These are phyloP conservation scores for Apeira syringaria DNA, from an alignment of 2,888 invertebrate species.

Conservation along the genomic window DNA sequence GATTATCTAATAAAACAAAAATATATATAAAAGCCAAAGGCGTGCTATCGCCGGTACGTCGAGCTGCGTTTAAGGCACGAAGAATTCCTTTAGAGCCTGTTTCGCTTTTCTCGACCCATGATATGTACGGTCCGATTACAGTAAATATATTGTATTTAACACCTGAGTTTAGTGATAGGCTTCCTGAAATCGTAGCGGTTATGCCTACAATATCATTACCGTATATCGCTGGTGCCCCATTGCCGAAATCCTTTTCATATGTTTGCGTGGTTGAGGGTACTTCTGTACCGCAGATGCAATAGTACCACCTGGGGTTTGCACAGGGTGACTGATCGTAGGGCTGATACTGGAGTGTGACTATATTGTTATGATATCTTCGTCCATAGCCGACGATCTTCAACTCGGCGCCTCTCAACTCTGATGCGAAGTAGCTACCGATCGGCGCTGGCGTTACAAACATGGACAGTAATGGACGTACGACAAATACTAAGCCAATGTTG, in stretches of 20 bases:
- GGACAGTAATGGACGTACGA: slow-evolving; percentile 41
- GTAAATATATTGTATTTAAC: slow-evolving; percentile 61
- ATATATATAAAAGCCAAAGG: background rate
- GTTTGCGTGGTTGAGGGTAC: slow-evolving; percentile 30
- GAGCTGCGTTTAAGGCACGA: slow-evolving; percentile 7
- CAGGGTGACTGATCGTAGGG: slow-evolving; percentile 54
- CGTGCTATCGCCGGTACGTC: background rate
- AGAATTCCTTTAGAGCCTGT: background rate
- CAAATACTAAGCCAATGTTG: slow-evolving; percentile 59
- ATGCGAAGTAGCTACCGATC: slow-evolving; percentile 48
- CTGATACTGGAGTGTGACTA: slow-evolving; percentile 48
- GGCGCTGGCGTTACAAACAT: slow-evolving; percentile 41
- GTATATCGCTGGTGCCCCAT: slow-evolving; percentile 57
- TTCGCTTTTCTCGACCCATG: slow-evolving; percentile 55
- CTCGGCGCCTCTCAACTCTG: slow-evolving; percentile 47
- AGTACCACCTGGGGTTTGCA: slow-evolving; percentile 61
- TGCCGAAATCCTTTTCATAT: slow-evolving; percentile 50
- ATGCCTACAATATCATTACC: slow-evolving; percentile 51
- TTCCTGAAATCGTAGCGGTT: slow-evolving; percentile 47
- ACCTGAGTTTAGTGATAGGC: slow-evolving; percentile 33
- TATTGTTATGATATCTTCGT: slow-evolving; percentile 28
- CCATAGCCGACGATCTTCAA: slow-evolving; percentile 56
- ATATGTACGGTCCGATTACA: slow-evolving; percentile 52
- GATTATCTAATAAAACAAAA: slow-evolving; percentile 5
- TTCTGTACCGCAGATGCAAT: slow-evolving; percentile 63